phyloP scores from a whole-genome alignment of 2,113 vertebrate genomes.

The Heloderma charlesbogerti region DNA sequence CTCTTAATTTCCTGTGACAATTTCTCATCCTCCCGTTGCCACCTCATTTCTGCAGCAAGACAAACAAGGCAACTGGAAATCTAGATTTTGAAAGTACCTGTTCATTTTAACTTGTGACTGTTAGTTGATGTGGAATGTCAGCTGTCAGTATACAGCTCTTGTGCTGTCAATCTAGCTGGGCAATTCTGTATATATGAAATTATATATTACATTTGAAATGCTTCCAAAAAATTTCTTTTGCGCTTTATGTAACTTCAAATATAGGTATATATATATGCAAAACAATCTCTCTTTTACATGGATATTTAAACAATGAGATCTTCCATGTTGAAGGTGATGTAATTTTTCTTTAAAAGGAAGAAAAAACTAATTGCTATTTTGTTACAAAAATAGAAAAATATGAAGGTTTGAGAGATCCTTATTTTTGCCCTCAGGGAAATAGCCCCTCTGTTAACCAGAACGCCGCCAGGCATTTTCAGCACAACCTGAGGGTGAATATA shows the following conservation, averaged over 20 bases:
- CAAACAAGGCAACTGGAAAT: constrained; percentile 69
- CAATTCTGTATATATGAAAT: constrained; percentile 83
- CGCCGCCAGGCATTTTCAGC: constrained; percentile 84
- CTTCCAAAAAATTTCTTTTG: constrained; percentile 81
- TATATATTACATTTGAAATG: constrained; percentile 83
- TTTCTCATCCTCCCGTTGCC: neutral
- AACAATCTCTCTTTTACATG: constrained; percentile 81
- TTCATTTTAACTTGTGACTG: constrained; percentile 82
- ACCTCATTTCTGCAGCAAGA: constrained; percentile 70
- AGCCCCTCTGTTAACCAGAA: constrained; percentile 85
- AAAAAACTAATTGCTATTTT: constrained; percentile 87
- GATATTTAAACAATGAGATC: constrained; percentile 85
- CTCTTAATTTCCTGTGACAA: constrained; percentile 69
- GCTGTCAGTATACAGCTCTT: constrained; percentile 80
- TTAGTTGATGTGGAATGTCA: constrained; percentile 79
- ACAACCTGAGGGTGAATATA: constrained; percentile 83
- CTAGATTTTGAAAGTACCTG: constrained; percentile 76
- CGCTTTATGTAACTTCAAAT: constrained; percentile 80
- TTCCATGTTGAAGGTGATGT: constrained; percentile 86
- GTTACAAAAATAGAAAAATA: constrained; percentile 86
- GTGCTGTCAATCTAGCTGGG: constrained; percentile 66
- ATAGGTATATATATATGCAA: constrained; percentile 75
- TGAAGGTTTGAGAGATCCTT: constrained; percentile 82
- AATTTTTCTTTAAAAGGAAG: constrained; percentile 80
- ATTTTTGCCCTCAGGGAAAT: constrained; percentile 88